phyloP scores from a whole-genome alignment of 2,113 vertebrate species.

The Thomomys bottae region DNA sequence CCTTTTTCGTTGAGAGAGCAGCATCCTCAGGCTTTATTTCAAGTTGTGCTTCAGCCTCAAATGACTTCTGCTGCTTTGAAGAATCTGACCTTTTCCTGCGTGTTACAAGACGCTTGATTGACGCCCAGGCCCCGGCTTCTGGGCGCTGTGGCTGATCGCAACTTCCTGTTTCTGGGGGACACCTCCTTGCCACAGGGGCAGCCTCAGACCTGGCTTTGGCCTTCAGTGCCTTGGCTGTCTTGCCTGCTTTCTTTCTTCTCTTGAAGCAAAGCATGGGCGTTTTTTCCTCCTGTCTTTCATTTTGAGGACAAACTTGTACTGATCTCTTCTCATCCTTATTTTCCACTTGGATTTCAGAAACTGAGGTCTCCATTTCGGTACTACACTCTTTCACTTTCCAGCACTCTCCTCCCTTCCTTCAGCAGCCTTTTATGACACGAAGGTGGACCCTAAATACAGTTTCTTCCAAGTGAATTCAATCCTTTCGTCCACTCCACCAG shows the following conservation, averaged over 20 bases:
- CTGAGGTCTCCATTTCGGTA: slow-evolving; percentile 78
- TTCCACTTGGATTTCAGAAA: slow-evolving; percentile 85
- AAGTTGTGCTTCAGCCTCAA: slow-evolving; percentile 74
- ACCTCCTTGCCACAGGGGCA: not conserved
- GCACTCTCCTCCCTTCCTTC: slow-evolving; percentile 36
- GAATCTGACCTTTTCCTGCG: slow-evolving; percentile 77
- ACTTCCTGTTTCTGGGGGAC: slow-evolving; percentile 30
- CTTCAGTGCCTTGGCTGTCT: slow-evolving; percentile 66
- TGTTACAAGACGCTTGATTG: slow-evolving; percentile 83
- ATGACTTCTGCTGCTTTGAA: slow-evolving; percentile 66
- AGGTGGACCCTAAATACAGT: not conserved
- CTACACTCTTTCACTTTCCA: slow-evolving; percentile 32
- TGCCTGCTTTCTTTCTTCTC: slow-evolving; percentile 85
- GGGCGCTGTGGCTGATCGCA: slow-evolving; percentile 58
- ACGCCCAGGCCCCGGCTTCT: slow-evolving; percentile 82
- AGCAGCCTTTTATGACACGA: slow-evolving; percentile 50
- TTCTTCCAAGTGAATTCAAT: slow-evolving; percentile 55
- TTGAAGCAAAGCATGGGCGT: slow-evolving; percentile 86
- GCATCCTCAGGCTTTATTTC: slow-evolving; percentile 77
- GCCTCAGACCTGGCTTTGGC: not conserved
- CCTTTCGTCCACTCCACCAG: slow-evolving; percentile 41
- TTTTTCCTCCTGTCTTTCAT: slow-evolving; percentile 75
- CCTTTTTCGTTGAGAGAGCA: slow-evolving; percentile 76
- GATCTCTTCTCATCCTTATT: slow-evolving; percentile 69
- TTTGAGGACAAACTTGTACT: slow-evolving; percentile 6